phyloP scores from a whole-genome alignment of 2,888 invertebrate genomes.

The Trachelus tabidus region DNA sequence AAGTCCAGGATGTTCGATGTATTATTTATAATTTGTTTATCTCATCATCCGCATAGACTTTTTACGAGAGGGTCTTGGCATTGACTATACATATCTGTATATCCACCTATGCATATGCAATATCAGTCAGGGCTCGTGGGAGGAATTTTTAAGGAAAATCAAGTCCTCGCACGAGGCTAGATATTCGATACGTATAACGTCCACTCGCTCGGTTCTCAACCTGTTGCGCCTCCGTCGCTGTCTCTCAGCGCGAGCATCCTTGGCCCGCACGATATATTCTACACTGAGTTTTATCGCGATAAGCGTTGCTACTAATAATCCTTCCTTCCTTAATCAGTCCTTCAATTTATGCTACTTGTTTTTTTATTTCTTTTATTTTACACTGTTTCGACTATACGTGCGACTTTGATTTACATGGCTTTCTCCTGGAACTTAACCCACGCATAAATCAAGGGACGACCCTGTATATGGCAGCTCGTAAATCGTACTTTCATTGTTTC shows the following conservation, averaged over 20 bases:
- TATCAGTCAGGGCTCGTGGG: not conserved
- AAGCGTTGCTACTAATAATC: not conserved
- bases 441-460: not conserved
- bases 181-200: not conserved
- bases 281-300: not conserved
- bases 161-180: too few relatives aligned
- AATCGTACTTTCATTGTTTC: not conserved
- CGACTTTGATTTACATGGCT: too few relatives aligned
- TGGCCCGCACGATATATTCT: not conserved
- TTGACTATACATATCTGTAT: not conserved
- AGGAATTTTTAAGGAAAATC: not conserved
- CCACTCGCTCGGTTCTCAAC: not conserved
- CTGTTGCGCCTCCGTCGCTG: not conserved
- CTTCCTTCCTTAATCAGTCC: not conserved
- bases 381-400: not conserved
- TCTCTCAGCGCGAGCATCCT: not conserved
- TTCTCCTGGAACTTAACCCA: not conserved
- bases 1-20: constrained; percentile 47
- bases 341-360: not conserved
- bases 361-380: not conserved
- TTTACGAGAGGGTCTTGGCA: constrained; percentile 8
- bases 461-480: not conserved
- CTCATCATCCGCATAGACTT: constrained; percentile 43
- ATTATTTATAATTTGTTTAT: constrained; percentile 61
- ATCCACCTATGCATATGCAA: not conserved